Conservation (phyloP, 2,113 vertebrate genomes). For the Suncus etruscus region DNA sequence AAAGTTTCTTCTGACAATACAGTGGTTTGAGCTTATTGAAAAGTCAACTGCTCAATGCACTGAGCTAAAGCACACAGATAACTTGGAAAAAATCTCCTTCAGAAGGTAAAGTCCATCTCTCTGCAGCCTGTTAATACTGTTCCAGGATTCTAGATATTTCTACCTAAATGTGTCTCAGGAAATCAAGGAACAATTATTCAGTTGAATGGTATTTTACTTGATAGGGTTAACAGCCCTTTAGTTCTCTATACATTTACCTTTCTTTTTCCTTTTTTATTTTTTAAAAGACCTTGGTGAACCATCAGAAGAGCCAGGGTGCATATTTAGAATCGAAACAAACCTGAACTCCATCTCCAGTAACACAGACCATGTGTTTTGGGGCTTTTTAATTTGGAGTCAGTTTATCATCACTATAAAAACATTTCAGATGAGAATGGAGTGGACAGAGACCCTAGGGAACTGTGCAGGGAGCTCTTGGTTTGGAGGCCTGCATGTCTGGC, state of each 20-base stretch:
- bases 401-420: conserved; percentile 75
- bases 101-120: neutral
- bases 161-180: neutral
- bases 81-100: neutral
- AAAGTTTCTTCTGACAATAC: neutral
- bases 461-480: conserved; percentile 7
- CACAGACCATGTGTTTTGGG: conserved; percentile 60
- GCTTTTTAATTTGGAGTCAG: conserved; percentile 52
- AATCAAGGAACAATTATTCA: conserved; percentile 5
- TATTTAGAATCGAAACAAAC: conserved; percentile 8
- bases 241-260: neutral
- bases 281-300: neutral
- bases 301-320: neutral
- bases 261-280: neutral
- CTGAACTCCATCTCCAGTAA: conserved; percentile 31
- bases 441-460: conserved; percentile 38
- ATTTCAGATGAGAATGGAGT: conserved; percentile 64
- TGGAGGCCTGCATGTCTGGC: conserved; percentile 51
- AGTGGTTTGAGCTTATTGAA: neutral
- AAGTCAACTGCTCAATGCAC: neutral
- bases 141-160: neutral
- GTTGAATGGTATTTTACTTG: neutral
- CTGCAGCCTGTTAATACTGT: neutral
- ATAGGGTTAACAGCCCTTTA: conserved; percentile 15
- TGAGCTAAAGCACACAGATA: neutral